phyloP scores from a whole-genome alignment of 2,797 vertebrate genomes.

The Atherinosoma microstoma region DNA sequence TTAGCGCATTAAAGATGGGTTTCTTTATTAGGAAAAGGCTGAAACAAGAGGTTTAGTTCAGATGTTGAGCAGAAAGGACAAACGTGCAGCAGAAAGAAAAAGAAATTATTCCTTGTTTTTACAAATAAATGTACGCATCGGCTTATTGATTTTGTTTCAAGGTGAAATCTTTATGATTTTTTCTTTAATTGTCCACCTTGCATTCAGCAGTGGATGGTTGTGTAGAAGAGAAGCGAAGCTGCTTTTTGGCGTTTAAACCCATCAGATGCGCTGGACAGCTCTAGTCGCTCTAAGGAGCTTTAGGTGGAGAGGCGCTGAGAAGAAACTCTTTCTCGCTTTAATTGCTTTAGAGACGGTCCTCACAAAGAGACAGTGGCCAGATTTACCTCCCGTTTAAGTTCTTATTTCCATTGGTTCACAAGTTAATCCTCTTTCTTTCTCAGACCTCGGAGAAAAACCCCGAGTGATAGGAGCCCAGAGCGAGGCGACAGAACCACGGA shows the following conservation, averaged over 20 bases:
- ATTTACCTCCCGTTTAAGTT: slow-evolving; percentile 97
- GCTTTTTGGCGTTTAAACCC: slow-evolving; percentile 85
- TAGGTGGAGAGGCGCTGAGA: slow-evolving; percentile 91
- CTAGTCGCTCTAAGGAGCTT: slow-evolving; percentile 91
- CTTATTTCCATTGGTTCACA: slow-evolving; percentile 98
- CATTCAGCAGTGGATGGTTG: slow-evolving; percentile 47
- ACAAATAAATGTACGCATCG: not conserved
- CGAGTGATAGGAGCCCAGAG: slow-evolving; percentile 70
- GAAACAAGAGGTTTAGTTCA: slow-evolving; percentile 3
- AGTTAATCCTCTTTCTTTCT: slow-evolving; percentile 96
- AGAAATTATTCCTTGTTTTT: not conserved
- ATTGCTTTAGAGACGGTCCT: slow-evolving; percentile 97
- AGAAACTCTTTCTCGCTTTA: slow-evolving; percentile 96
- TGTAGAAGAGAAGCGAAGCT: slow-evolving; percentile 75
- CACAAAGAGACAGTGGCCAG: slow-evolving; percentile 94
- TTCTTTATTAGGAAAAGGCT: slow-evolving; percentile 27
- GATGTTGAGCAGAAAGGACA: not conserved
- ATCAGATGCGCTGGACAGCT: slow-evolving; percentile 90
- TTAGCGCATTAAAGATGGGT: slow-evolving; percentile 40
- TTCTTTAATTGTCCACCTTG: slow-evolving; percentile 49
- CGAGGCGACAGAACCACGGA: slow-evolving; percentile 63
- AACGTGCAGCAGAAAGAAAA: not conserved
- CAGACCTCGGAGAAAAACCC: slow-evolving; percentile 81
- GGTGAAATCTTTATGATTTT: not conserved
- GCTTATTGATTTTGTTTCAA: not conserved